Conservation (phyloP, 1,140 invertebrate genomes). For the Drosophila ironensis region DNA sequence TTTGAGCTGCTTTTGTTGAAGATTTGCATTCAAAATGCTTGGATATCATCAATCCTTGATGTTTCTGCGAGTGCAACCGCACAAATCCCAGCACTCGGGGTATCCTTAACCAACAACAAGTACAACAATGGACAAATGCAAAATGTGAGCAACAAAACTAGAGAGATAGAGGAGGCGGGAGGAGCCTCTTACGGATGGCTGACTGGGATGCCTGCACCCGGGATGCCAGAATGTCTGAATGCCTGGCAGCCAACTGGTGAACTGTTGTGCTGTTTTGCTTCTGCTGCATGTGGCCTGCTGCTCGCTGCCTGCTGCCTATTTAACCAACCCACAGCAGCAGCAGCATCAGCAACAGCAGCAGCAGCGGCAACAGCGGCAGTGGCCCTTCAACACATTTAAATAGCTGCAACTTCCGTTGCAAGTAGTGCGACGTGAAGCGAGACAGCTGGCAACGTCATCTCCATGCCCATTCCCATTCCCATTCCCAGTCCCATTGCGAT, state of each 20-base stretch:
- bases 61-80: neutral
- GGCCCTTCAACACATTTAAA: conserved; percentile 71
- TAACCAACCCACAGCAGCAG: conserved; percentile 5
- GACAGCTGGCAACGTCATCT: conserved; percentile 8
- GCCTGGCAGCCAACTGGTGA: conserved; percentile 38
- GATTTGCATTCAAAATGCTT: no score
- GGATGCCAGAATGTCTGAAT: no score
- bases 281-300: no score
- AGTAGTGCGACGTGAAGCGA: conserved; percentile 46
- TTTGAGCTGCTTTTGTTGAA: no score
- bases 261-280: conserved; percentile 25
- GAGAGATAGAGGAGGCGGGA: neutral
- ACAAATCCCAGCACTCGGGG: conserved; percentile 1
- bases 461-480: no score
- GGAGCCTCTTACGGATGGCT: conserved; percentile 13
- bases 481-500: no score
- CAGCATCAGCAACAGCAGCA: no score
- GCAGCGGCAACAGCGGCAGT: no score
- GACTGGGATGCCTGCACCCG: neutral
- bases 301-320: conserved; percentile 15
- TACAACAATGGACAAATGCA: conserved; percentile 27
- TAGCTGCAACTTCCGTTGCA: conserved; percentile 68
- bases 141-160: conserved; percentile 37
- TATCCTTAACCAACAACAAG: conserved; percentile 13
- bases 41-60: no score